Evolutionary conservation across 2,888 invertebrate genomes (phyloP).

Genomic region (Athripsodes cinereus): DNA sequence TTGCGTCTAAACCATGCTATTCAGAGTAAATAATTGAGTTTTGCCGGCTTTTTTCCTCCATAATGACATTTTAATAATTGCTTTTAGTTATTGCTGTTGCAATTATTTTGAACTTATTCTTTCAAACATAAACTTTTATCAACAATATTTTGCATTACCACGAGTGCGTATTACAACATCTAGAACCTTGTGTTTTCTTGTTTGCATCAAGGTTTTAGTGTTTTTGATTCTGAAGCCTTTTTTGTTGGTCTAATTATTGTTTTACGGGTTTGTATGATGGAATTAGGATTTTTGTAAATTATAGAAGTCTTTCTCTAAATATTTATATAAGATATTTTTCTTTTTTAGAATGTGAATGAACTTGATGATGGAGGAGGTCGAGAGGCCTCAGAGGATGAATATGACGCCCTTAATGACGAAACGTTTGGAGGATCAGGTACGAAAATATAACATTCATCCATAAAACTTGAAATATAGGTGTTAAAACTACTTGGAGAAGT

Average conservation of each 20-base stretch:
- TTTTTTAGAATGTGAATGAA: constrained; percentile 41
- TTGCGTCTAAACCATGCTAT: not conserved
- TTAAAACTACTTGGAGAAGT: too few species aligned
- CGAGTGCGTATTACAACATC: not conserved
- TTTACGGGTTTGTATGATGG: not conserved
- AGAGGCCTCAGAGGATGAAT: constrained; percentile 70
- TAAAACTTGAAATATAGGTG: too few species aligned
- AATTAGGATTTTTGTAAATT: not conserved
- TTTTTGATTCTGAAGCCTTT: not conserved
- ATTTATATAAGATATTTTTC: not conserved
- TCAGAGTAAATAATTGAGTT: not conserved
- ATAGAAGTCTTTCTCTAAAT: not conserved
- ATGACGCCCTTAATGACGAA: constrained; percentile 88
- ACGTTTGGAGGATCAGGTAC: constrained; percentile 79
- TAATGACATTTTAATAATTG: not conserved
- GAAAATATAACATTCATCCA: constrained; percentile 10
- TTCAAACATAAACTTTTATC: too few species aligned
- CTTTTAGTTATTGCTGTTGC: not conserved
- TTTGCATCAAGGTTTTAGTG: too few species aligned
- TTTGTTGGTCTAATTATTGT: not conserved
- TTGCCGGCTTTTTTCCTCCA: not conserved
- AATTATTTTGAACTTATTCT: too few species aligned
- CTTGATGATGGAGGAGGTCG: constrained; percentile 54
- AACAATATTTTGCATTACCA: not conserved
- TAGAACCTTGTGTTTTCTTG: not conserved